Conservation (phyloP, 2,113 vertebrate species). For the Aramus guarauna region DNA sequence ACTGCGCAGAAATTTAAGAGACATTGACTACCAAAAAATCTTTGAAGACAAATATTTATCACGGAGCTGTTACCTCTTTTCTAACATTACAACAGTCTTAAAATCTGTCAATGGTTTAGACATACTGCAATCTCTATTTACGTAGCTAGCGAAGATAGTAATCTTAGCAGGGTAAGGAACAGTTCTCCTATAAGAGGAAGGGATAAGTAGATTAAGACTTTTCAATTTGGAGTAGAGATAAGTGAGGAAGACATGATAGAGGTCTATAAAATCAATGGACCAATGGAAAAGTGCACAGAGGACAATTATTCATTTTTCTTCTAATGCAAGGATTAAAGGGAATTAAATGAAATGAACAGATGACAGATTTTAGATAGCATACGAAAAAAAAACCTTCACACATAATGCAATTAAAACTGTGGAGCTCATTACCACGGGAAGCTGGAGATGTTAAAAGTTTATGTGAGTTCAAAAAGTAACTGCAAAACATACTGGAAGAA, state of each 20-base stretch:
- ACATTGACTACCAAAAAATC: not conserved
- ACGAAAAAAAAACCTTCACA: not conserved
- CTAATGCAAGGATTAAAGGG: constrained; percentile 1
- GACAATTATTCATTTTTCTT: constrained; percentile 26
- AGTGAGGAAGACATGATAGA: not conserved
- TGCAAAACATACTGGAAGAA: not conserved
- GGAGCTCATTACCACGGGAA: not conserved
- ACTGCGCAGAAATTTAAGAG: not conserved
- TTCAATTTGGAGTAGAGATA: not conserved
- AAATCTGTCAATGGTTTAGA: not conserved
- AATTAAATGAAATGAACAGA: constrained; percentile 17
- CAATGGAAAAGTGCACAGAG: not conserved
- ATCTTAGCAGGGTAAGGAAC: not conserved
- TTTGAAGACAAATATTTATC: not conserved
- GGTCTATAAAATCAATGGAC: constrained; percentile 30
- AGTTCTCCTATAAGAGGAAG: not conserved
- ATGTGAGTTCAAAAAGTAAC: not conserved
- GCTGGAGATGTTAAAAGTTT: constrained; percentile 1
- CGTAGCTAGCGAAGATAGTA: not conserved
- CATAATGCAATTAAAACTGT: constrained; percentile 24
- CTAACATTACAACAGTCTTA: not conserved
- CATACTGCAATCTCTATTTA: not conserved
- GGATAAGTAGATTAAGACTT: not conserved
- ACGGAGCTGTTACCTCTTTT: not conserved
- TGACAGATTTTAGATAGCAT: not conserved